Conservation (phyloP, 2,888 invertebrate genomes). For the Mellilla xanthometata region DNA sequence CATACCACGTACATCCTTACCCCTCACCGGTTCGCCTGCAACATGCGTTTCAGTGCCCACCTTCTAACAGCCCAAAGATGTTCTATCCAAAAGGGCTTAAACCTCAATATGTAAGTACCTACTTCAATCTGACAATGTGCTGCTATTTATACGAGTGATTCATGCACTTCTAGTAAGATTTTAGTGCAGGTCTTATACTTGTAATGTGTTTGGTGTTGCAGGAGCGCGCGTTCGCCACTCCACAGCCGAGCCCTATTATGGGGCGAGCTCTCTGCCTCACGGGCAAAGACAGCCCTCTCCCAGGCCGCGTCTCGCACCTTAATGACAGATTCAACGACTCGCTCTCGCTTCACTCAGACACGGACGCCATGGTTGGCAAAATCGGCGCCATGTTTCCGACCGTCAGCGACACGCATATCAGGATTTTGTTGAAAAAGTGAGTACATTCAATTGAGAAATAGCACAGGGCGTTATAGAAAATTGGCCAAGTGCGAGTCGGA, state of each 20-base stretch:
- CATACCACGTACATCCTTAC: conserved; percentile 89
- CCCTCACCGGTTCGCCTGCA: conserved; percentile 83
- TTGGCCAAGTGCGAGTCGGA: no score
- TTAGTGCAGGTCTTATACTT: no score
- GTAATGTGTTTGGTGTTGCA: no score
- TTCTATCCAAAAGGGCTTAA: conserved; percentile 84
- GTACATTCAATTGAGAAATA: conserved; percentile 59
- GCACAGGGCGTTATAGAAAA: no score
- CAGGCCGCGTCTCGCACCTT: conserved; percentile 73
- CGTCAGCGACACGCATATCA: conserved; percentile 93
- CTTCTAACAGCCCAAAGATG: conserved; percentile 78
- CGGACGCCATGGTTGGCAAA: conserved; percentile 89
- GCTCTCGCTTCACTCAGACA: conserved; percentile 84
- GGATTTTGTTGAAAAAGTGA: conserved; percentile 94
- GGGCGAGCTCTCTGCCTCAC: conserved; percentile 74
- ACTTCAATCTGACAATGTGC: not conserved
- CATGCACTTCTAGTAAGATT: no score
- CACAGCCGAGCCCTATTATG: conserved; percentile 70
- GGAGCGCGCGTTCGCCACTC: conserved; percentile 66
- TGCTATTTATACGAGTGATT: no score
- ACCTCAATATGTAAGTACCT: conserved; percentile 80
- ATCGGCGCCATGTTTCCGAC: conserved; percentile 95
- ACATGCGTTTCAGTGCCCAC: conserved; percentile 83
- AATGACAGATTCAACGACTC: conserved; percentile 84
- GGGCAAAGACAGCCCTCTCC: conserved; percentile 73